Evolutionary conservation across 2,888 invertebrate genomes (phyloP), one percentile per base, ranked within the genome.

Genomic region (Eretmocerus hayati): DNA sequence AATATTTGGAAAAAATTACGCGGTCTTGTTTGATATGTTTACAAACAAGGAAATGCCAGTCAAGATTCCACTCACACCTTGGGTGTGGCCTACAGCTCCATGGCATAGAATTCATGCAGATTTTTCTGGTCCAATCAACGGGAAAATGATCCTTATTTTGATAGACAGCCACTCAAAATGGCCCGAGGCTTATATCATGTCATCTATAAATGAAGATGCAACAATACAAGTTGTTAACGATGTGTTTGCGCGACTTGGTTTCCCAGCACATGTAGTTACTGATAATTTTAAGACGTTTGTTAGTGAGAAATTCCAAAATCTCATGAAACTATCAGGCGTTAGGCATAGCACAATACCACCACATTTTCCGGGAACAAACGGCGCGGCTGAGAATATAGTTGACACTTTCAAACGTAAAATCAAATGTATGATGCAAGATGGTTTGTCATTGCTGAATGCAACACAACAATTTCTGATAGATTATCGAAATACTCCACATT

Each of bases 281-380:
- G 59, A 60, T 42, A 62, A 62, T 40, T 59, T 59, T 5, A 53
- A 58, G 20, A 59, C 60, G 13, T 62, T 62, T 47, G 22, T 21
- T 22, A 50, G 56, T 35, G 33, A 53, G 33, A 49, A 49, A 36
- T 59, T 64, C 48, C 23, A 48, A 48, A 3, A 42, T 13, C 59
- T 58, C 58, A 33, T 49, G 35, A 36, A 56, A 56, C 42, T 50
- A 47, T 38, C 8, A n/a, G 58, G 57, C 4, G 59, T 60, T 32
- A 50, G 41, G 30, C 56, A 56, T 39, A 53, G 50, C 18, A 55
- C 56, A n/a, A 54, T 55, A 21, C 54, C 52, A 11, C 54, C 58
- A 8, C 52, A 55, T 23, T 9, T 5, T 11, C 26, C 40, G 9
- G 40, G 26, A 5, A 37, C 6, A n/a, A 6, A 31, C 15, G 31